Evolutionary conservation across 2,113 vertebrate species (phyloP), one percentile per base, ranked within the genome.

Genomic region (Ameiurus melas): DNA sequence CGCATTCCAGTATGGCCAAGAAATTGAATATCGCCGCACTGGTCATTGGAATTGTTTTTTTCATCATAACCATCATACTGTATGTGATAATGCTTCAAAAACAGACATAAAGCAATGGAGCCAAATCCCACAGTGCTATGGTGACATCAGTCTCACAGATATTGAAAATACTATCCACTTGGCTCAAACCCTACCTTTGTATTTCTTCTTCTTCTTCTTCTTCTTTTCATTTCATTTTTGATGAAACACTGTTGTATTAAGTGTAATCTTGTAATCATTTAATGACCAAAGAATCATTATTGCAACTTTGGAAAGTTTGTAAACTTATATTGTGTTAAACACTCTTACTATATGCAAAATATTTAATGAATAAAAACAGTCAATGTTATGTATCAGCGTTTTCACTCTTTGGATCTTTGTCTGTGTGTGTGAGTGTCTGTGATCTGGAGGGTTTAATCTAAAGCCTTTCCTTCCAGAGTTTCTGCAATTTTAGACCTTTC

Each of bases 1-100:
- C 83, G 13, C 80, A 85, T 39, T 90, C 91, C 70, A 79, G 88
- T 22, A 25, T 2, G 25, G 91, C 91, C 53, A 89, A 78, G 73
- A 91, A 89, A 66, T 75, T 91, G 83, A 91, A 91, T 47, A 91
- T 90, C 9, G 83, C 84, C 22, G n/a, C 87, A 25, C 8, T 90
- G 30, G 88, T 90, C 36, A 30, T 87, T 71, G 91, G 91, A 39
- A 83, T 91, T 17, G n/a, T 90, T 81, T 19, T 30, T 2, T 0
- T 85, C 27, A 88, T 91, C 17, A 51, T 51, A 10, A 10, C 0
- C 47, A 51, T 51, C 9, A 17, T 70, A 68, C 89, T 85, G 20
- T 62, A 25, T 25, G 58, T 5, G 20, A 7, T 7, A 68, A 3
- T 33, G 30, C 4, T 1, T 7, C 5, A 0, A 47, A 47, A 10